Evolutionary conservation across 2,113 vertebrate genomes (phyloP).

Genomic region (Poeciliopsis turrubarensis): DNA sequence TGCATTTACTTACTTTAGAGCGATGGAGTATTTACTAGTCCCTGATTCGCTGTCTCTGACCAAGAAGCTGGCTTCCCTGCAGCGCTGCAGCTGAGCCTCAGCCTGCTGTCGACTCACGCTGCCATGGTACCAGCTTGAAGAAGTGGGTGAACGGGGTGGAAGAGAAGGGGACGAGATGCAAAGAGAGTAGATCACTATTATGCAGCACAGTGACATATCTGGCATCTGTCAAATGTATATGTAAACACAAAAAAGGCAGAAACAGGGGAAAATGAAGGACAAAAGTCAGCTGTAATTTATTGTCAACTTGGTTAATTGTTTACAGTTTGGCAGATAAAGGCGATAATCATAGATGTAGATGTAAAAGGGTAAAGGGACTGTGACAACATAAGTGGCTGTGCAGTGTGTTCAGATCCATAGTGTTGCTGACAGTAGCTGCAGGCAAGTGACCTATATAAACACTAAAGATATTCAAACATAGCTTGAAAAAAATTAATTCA

Average conservation of each 20-base stretch:
- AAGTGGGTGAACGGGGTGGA: not conserved
- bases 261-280: not conserved
- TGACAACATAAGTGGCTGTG: conserved; percentile 19
- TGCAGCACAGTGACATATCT: conserved; percentile 51
- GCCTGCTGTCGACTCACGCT: conserved; percentile 91
- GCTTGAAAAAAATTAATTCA: conserved; percentile 7
- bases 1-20: conserved; percentile 88
- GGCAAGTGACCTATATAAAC: conserved; percentile 38
- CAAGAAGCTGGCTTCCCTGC: conserved; percentile 92
- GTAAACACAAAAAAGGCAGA: conserved; percentile 12
- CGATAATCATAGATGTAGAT: too few relatives aligned
- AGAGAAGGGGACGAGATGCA: not conserved
- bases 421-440: conserved; percentile 35
- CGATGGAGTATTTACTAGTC: conserved; percentile 95
- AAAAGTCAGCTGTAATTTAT: too few relatives aligned
- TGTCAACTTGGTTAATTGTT: too few relatives aligned
- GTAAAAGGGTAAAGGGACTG: too few relatives aligned
- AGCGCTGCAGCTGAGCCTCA: conserved; percentile 89
- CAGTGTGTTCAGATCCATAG: conserved; percentile 19
- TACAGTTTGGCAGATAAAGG: too few relatives aligned
- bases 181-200: conserved; percentile 49
- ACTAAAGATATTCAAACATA: conserved; percentile 37
- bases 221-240: conserved; percentile 51
- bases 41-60: conserved; percentile 94
- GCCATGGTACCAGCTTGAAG: conserved; percentile 93